Conservation (phyloP, 1,140 invertebrate species). For the Ostrea edulis region DNA sequence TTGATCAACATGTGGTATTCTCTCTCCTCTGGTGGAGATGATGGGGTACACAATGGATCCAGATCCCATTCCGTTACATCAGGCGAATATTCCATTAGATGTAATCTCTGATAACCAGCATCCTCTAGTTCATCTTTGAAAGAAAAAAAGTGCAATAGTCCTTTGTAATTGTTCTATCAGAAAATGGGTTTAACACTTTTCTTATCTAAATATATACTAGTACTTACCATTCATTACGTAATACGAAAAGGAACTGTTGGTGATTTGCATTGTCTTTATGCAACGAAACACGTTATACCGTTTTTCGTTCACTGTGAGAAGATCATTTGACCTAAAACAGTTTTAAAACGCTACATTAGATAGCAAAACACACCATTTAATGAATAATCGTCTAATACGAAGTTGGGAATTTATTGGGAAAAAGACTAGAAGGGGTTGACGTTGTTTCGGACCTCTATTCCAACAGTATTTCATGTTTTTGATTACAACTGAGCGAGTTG, state of each 20-base stretch:
- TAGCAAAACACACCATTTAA: neutral
- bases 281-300: constrained; percentile 49
- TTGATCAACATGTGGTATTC: constrained; percentile 54
- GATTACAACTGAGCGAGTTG: too few relatives aligned
- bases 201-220: too few relatives aligned
- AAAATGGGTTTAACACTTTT: too few relatives aligned
- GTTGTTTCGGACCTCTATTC: too few relatives aligned
- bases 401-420: neutral
- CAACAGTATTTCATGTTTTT: too few relatives aligned
- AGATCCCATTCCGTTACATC: constrained; percentile 4
- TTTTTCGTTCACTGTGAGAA: neutral
- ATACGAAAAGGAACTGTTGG: constrained; percentile 54
- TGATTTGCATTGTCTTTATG: constrained; percentile 38
- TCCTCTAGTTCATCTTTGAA: neutral
- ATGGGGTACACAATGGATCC: constrained; percentile 1
- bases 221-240: constrained; percentile 56
- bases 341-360: neutral
- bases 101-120: neutral
- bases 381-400: neutral
- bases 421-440: too few relatives aligned
- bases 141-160: neutral
- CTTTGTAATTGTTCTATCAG: too few relatives aligned
- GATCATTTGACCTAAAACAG: constrained; percentile 19
- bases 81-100: constrained; percentile 1
- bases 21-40: constrained; percentile 5